These are phyloP conservation scores for Leucoptera coffeella DNA, from an alignment of 2,888 invertebrate genomes.

Conservation along the genomic window DNA sequence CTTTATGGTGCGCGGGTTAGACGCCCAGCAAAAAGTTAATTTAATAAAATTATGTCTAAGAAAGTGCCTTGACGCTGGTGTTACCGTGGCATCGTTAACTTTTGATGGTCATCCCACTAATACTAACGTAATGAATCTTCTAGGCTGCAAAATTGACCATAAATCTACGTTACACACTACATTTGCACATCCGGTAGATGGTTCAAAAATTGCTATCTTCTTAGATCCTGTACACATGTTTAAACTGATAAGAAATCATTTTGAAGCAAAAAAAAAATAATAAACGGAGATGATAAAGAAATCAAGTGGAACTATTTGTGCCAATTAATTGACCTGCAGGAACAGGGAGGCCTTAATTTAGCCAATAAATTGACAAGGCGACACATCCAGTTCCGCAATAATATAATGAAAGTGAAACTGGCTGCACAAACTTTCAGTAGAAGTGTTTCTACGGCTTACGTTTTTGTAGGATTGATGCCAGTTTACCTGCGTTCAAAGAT, in stretches of 20 bases:
- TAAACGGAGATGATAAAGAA: constrained; percentile 1
- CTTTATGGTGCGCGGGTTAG: constrained; percentile 11
- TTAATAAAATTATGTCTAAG: constrained; percentile 7
- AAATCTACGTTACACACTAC: constrained; percentile 6
- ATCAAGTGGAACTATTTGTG: constrained; percentile 3
- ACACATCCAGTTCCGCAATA: too few relatives aligned
- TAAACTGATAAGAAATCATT: constrained; percentile 4
- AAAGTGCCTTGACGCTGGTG: constrained; percentile 9
- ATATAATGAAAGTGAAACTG: too few relatives aligned
- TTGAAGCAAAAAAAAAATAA: constrained; percentile 4
- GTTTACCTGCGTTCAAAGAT: too few relatives aligned
- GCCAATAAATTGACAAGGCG: too few relatives aligned
- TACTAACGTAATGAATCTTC: constrained; percentile 4
- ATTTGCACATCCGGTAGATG: constrained; percentile 8
- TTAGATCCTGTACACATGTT: constrained; percentile 5
- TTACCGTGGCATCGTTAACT: constrained; percentile 8
- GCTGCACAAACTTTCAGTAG: constrained; percentile 2
- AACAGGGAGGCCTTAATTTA: neutral
- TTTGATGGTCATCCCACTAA: constrained; percentile 7
- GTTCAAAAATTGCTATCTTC: constrained; percentile 4
- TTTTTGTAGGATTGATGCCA: too few relatives aligned
- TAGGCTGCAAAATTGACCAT: constrained; percentile 9
- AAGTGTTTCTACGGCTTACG: constrained; percentile 2
- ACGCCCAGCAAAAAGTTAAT: constrained; percentile 8
- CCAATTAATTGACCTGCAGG: constrained; percentile 2